Base-by-base conservation (phyloP, 1,140 invertebrate genomes). In the Drosophila prosaltans region DNA sequence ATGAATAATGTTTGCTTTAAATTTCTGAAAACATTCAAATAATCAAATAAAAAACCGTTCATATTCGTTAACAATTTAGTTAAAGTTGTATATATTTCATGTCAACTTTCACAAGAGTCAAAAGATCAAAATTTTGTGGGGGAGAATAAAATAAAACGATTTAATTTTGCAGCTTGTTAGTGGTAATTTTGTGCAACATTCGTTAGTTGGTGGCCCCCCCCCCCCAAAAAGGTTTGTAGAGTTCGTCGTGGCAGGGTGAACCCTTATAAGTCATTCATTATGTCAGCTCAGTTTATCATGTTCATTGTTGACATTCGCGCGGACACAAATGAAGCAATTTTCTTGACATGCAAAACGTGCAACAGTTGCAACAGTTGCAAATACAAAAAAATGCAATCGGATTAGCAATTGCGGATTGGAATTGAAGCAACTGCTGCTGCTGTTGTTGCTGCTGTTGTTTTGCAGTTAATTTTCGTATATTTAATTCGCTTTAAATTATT, bases 291-390 rank as follows among this genome's bases (percentile, higher is more conserved):
- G 64, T 80, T 83, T 89, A 88, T 88, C 83, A 88, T 88, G 83
- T 88, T 82, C 82, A 73, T 67, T 81, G 83, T 83, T 88, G 84
- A 88, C 83, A 88, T 82, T 83, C 83, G 80, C 80, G 75, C 75
- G 66, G 83, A 86, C 83, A 79, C 70, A 88, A 89, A 89, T 88
- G 83, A 88, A 88, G 83, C 83, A 88, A 88, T 88, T 88, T 88
- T 83, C 76, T 67, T 70, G 84, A 88, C 83, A 88, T 80, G 80
- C 84, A 88, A 88, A 88, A 88, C 83, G 84, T 88, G 83, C 83
- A 86, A 83, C 83, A 80, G 83, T 86, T 88, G 82, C 81, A 72
- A 79, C 67, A 58, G 36, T 68, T 55, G 65, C 32, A 65, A 7
- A 21, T 7, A 48, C 40, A 72, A 65, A 62, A 57, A 60, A 57